A percentile compares a stretch with the other conserved stretches of the same genome.
These are phyloP conservation scores for Polydrusus pterygomalis DNA, from an alignment of 2,888 invertebrate genomes.

Conservation along the genomic window DNA sequence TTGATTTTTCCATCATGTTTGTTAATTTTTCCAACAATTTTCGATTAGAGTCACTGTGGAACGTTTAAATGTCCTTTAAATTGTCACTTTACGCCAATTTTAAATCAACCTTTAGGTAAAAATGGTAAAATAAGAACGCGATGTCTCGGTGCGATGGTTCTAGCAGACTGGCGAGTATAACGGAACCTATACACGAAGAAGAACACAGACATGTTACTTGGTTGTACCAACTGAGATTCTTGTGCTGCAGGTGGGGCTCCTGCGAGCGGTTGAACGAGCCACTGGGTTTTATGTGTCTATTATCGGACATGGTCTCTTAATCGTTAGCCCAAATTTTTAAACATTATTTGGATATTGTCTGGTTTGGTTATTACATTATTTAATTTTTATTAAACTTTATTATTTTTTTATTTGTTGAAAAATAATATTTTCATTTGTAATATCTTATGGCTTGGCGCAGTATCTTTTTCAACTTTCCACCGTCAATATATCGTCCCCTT, in stretches of 20 bases:
- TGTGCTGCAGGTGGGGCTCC: constrained; percentile 52
- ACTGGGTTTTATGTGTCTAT: constrained; percentile 10
- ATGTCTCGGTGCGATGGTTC: constrained; percentile 35
- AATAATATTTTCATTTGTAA: too few species aligned
- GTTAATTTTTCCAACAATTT: background rate
- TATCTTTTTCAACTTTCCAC: too few species aligned
- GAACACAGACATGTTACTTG: constrained; percentile 43
- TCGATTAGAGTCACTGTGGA: background rate
- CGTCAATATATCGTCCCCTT: too few species aligned
- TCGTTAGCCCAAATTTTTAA: background rate
- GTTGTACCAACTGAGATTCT: constrained; percentile 40
- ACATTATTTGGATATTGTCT: too few species aligned
- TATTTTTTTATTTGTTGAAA: too few species aligned
- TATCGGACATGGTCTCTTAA: constrained; percentile 11
- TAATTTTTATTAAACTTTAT: too few species aligned
- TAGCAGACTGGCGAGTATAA: constrained; percentile 46
- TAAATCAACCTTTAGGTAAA: background rate
- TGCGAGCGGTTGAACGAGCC: constrained; percentile 26
- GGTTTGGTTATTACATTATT: too few species aligned
- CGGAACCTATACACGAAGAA: constrained; percentile 42
- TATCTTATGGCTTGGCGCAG: too few species aligned
- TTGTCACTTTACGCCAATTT: background rate
- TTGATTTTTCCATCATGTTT: constrained; percentile 4
- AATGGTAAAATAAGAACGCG: constrained; percentile 24
- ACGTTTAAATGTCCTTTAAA: background rate